Conservation (phyloP, 2,113 vertebrate species). For the Brachyistius frenatus region DNA sequence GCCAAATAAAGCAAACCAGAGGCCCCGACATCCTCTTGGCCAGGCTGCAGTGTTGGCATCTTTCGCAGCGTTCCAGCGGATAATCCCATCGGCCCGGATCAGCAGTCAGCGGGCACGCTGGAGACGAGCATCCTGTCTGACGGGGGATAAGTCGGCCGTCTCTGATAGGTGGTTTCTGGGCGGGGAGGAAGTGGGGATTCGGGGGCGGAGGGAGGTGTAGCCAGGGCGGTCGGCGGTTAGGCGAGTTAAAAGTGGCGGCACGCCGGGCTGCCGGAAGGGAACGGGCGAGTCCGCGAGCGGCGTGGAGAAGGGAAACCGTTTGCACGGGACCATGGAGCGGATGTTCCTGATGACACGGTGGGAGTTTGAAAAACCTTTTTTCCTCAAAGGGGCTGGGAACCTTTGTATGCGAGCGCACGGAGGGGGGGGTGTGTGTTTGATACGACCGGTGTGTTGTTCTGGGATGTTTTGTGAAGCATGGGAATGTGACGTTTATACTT, state of each 20-base stretch:
- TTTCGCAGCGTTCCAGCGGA: constrained; percentile 39
- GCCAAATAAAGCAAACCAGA: constrained; percentile 27
- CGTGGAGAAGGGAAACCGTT: constrained; percentile 43
- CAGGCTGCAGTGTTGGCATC: constrained; percentile 35
- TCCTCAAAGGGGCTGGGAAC: constrained; percentile 27
- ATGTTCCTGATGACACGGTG: constrained; percentile 15
- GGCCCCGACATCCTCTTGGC: constrained; percentile 17
- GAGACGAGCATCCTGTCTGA: constrained; percentile 46
- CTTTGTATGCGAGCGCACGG: constrained; percentile 13
- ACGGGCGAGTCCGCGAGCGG: constrained; percentile 14
- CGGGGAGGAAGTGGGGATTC: constrained; percentile 18
- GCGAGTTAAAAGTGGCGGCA: constrained; percentile 5
- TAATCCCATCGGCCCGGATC: constrained; percentile 56
- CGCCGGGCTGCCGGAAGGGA: constrained; percentile 32
- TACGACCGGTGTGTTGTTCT: constrained; percentile 30
- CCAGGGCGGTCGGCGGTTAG: background rate
- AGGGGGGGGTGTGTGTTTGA: background rate
- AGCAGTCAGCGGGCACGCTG: constrained; percentile 27
- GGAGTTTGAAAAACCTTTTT: constrained; percentile 1
- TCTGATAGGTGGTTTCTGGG: constrained; percentile 9
- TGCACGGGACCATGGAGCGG: constrained; percentile 26
- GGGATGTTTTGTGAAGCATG: constrained; percentile 41
- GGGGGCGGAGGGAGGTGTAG: constrained; percentile 17
- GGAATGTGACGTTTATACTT: constrained; percentile 13
- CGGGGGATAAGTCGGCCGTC: constrained; percentile 27